Evolutionary conservation across 2,888 invertebrate species (phyloP).

Genomic region (Aphidoletes aphidimyza): DNA sequence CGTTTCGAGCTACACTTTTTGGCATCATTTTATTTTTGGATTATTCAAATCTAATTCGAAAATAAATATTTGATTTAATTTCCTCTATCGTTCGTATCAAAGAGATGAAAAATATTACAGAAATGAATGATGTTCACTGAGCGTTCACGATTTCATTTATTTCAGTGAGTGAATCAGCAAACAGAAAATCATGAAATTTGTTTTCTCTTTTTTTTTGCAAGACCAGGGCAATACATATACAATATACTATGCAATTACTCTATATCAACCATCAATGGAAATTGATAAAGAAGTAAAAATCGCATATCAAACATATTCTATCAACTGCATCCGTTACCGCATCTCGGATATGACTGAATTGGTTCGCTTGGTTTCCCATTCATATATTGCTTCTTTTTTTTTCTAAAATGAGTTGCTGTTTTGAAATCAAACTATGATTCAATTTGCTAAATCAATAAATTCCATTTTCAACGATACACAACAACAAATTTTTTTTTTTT

Average conservation of each 20-base stretch:
- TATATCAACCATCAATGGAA: too few species aligned
- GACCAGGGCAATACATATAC: too few species aligned
- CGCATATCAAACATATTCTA: slow-evolving; percentile 16
- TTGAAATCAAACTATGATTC: too few species aligned
- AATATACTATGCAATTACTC: too few species aligned
- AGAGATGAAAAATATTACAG: neutral
- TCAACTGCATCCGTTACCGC: neutral
- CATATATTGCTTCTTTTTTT: too few species aligned
- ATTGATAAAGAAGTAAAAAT: neutral
- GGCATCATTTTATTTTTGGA: neutral
- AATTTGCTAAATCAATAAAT: neutral
- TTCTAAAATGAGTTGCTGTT: too few species aligned
- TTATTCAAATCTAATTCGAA: slow-evolving; percentile 1
- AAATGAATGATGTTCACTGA: neutral
- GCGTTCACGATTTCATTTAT: too few species aligned
- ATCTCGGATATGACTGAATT: too few species aligned
- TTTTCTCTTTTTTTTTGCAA: neutral
- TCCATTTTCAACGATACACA: neutral
- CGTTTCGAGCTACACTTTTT: neutral
- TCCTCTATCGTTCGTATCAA: neutral
- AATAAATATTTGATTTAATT: slow-evolving; percentile 6
- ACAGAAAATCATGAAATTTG: neutral
- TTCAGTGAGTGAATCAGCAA: too few species aligned
- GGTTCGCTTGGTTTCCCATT: too few species aligned
- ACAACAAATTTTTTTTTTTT: too few species aligned